phyloP scores from a whole-genome alignment of 2,888 invertebrate species.

The Balanococcus diminutus region DNA sequence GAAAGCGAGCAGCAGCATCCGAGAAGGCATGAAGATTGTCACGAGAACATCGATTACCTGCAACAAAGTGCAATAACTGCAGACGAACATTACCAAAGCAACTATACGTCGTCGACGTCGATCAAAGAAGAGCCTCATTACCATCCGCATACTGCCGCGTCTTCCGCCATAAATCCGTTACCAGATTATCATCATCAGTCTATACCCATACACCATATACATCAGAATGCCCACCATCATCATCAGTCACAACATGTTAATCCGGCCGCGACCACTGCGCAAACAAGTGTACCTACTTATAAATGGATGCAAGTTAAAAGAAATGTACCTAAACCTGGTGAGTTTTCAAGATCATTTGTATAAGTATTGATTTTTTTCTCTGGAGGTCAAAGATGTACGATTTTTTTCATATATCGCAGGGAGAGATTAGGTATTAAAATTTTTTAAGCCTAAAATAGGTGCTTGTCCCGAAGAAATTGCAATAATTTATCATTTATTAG shows the following conservation, averaged over 20 bases:
- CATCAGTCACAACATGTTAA: slow-evolving; percentile 58
- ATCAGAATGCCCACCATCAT: slow-evolving; percentile 61
- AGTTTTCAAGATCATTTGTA: slow-evolving; percentile 61
- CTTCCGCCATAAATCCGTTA: slow-evolving; percentile 45
- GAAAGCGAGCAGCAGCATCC: slow-evolving; percentile 62
- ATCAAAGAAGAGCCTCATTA: slow-evolving; percentile 49
- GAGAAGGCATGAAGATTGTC: background rate
- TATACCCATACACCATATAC: slow-evolving; percentile 61
- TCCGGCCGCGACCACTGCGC: slow-evolving; percentile 8
- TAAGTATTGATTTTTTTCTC: background rate
- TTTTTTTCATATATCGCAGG: no score
- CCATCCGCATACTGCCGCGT: slow-evolving; percentile 32
- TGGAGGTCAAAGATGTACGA: no score
- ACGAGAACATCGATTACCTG: slow-evolving; percentile 40
- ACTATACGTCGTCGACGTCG: background rate
- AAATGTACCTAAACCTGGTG: slow-evolving; percentile 93
- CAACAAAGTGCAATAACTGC: slow-evolving; percentile 42
- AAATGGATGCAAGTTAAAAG: slow-evolving; percentile 99
- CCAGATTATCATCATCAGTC: slow-evolving; percentile 60
- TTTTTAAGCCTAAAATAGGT: no score
- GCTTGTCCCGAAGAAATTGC: no score
- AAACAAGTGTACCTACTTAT: slow-evolving; percentile 79
- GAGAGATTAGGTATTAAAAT: no score
- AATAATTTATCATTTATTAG: no score
- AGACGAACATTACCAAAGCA: slow-evolving; percentile 47